phyloP scores from a whole-genome alignment of 1,140 invertebrate genomes.

The Tigriopus japonicus region DNA sequence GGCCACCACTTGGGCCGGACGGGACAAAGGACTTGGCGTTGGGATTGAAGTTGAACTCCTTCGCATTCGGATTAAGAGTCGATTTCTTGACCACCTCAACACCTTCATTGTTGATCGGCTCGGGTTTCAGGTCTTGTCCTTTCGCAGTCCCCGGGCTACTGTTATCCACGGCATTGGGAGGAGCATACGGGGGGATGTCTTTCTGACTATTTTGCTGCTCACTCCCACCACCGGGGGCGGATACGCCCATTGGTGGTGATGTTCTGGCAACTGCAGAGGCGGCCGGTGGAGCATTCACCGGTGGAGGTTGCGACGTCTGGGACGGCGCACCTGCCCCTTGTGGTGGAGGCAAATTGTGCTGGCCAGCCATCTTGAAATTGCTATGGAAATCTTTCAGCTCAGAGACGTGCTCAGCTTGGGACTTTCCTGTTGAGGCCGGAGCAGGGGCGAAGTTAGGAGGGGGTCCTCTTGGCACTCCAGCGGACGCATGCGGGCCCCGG shows the following conservation, averaged over 20 bases:
- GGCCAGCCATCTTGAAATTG: constrained; percentile 35
- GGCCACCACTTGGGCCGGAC: neutral
- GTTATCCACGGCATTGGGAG: neutral
- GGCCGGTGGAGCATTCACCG: constrained; percentile 10
- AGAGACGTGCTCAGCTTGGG: constrained; percentile 30
- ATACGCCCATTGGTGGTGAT: constrained; percentile 14
- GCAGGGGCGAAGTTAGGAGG: neutral
- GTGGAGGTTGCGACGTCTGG: constrained; percentile 9
- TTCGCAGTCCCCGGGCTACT: neutral
- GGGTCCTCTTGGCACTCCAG: neutral
- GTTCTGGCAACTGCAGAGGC: constrained; percentile 11
- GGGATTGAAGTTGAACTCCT: constrained; percentile 63
- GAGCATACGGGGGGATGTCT: neutral
- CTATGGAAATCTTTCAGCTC: constrained; percentile 37
- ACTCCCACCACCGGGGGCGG: neutral
- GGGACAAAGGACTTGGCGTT: constrained; percentile 50
- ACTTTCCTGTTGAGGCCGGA: constrained; percentile 14
- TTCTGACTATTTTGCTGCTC: neutral
- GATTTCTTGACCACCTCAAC: constrained; percentile 38
- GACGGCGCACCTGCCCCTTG: constrained; percentile 8
- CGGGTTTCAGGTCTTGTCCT: neutral
- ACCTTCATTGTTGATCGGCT: neutral
- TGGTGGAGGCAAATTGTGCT: constrained; percentile 15
- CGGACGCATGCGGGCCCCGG: neutral
- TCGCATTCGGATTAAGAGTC: constrained; percentile 65